Conservation (phyloP, 1,140 invertebrate species). For the Cheumatopsyche charites region DNA sequence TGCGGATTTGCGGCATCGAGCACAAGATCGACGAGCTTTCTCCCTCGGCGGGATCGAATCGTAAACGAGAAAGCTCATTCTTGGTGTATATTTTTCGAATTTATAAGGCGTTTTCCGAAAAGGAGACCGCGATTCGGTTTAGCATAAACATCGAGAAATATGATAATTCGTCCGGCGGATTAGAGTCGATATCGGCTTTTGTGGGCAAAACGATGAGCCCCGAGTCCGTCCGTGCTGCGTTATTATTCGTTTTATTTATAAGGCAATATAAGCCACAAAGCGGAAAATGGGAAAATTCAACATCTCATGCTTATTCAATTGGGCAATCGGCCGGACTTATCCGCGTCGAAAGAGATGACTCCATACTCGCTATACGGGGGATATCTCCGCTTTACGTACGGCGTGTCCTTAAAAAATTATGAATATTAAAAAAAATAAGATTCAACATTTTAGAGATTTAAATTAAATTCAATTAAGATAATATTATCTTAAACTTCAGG, state of each 20-base stretch:
- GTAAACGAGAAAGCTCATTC: no score
- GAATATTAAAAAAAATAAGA: no score
- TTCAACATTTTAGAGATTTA: no score
- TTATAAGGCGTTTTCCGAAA: no score
- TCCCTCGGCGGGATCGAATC: no score
- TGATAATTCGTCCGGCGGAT: conserved; percentile 11
- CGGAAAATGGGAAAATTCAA: conserved; percentile 32
- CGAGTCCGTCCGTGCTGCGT: neutral
- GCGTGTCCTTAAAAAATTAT: no score
- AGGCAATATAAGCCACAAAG: conserved; percentile 34
- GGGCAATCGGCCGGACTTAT: conserved; percentile 34
- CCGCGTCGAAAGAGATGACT: conserved; percentile 20
- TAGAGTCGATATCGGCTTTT: conserved; percentile 22
- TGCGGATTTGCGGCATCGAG: no score
- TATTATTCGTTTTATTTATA: conserved; percentile 37
- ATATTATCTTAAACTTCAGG: no score
- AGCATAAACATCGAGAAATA: conserved; percentile 13
- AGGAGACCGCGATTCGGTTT: neutral
- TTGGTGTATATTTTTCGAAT: no score
- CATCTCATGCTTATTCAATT: conserved; percentile 35
- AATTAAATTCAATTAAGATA: no score
- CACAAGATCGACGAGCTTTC: no score
- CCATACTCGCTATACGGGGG: neutral
- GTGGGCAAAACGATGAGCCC: conserved; percentile 15
- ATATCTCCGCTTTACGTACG: no score